These are phyloP conservation scores for Siderastrea siderea DNA, from an alignment of 92 coral and sea anemone genomes.

Conservation along the genomic window DNA sequence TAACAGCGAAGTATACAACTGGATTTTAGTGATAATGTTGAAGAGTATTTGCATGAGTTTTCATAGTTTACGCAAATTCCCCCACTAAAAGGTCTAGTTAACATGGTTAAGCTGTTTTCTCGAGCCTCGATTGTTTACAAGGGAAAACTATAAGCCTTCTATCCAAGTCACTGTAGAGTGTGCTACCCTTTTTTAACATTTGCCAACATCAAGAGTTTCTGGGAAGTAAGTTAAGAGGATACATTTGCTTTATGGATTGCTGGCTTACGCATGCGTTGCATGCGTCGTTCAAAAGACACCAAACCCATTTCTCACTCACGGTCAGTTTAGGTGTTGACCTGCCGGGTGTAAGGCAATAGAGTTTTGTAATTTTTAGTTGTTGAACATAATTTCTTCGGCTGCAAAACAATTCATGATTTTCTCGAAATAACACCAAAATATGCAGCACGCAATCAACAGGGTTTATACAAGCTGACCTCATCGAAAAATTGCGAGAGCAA, in stretches of 20 bases:
- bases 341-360: constrained; percentile 5
- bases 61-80: too few species aligned
- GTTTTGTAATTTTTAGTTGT: not conserved
- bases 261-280: constrained; percentile 27
- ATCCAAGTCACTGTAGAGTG: not conserved
- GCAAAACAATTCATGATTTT: not conserved
- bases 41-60: too few species aligned
- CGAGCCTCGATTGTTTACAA: not conserved
- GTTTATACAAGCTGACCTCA: not conserved
- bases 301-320: not conserved
- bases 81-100: not conserved
- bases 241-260: not conserved
- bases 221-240: not conserved
- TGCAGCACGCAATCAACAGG: not conserved
- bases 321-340: not conserved
- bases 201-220: too few species aligned
- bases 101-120: not conserved
- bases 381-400: not conserved
- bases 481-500: not conserved
- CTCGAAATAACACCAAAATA: not conserved
- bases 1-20: not conserved
- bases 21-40: not conserved
- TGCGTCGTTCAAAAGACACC: not conserved
- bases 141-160: not conserved
- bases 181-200: not conserved